Percentiles rank a stretch among this genome's conserved stretches.
Conservation (phyloP, 2,888 invertebrate species). For the Ectemnius lituratus region DNA sequence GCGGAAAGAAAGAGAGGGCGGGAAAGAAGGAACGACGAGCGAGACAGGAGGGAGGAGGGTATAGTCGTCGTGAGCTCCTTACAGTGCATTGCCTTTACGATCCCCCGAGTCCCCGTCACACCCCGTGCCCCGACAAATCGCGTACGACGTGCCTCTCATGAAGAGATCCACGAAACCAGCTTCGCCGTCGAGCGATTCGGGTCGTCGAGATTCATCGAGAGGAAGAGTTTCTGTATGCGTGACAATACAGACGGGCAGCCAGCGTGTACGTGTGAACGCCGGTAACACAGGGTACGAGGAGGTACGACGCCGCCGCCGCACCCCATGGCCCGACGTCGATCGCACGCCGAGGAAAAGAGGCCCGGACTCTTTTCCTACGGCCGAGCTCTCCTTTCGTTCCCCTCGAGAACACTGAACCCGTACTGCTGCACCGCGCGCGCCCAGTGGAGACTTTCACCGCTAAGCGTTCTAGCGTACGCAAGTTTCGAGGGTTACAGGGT, state of each 20-base stretch:
- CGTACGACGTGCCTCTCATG: constrained; percentile 68
- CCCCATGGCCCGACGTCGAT: constrained; percentile 48
- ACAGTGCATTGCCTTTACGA: constrained; percentile 77
- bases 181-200: constrained; percentile 63
- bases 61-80: constrained; percentile 75
- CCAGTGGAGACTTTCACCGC: constrained; percentile 55
- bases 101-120: constrained; percentile 73
- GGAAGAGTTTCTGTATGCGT: constrained; percentile 52
- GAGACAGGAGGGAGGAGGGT: constrained; percentile 58
- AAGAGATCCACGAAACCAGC: constrained; percentile 66
- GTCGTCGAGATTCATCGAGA: constrained; percentile 62
- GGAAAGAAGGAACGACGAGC: constrained; percentile 21
- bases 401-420: constrained; percentile 51
- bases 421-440: constrained; percentile 29
- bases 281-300: constrained; percentile 14
- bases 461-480: constrained; percentile 34
- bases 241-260: constrained; percentile 37
- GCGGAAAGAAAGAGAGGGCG: constrained; percentile 39
- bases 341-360: constrained; percentile 43
- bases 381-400: constrained; percentile 53
- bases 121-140: constrained; percentile 73
- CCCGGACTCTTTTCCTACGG: constrained; percentile 35
- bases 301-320: constrained; percentile 35
- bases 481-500: constrained; percentile 62
- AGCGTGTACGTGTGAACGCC: constrained; percentile 18